These are phyloP conservation scores for Mohoua ochrocephala DNA, from an alignment of 2,113 vertebrate genomes.

Conservation along the genomic window DNA sequence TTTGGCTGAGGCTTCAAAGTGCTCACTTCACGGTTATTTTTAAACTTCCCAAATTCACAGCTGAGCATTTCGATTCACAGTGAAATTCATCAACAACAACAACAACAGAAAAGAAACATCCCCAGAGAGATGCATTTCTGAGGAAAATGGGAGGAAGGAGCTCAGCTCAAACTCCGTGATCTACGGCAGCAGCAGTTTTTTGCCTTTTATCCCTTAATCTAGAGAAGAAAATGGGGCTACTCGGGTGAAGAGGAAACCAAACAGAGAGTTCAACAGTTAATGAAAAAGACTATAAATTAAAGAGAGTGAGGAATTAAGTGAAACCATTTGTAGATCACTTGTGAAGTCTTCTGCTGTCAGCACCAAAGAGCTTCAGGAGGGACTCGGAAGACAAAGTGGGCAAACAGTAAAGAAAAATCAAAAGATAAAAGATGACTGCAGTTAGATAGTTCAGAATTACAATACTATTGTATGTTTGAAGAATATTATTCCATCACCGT, in stretches of 20 bases:
- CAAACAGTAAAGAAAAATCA: not conserved
- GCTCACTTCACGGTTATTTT: not conserved
- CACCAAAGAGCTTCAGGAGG: not conserved
- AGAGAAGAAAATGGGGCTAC: not conserved
- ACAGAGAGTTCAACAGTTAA: not conserved
- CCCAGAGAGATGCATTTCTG: not conserved
- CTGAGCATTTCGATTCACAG: not conserved
- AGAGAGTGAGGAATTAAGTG: not conserved
- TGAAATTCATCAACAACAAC: not conserved
- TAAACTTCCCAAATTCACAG: constrained; percentile 7
- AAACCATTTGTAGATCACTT: not conserved
- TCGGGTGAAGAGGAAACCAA: not conserved
- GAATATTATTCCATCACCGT: not conserved
- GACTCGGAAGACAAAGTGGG: not conserved
- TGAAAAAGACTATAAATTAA: not conserved
- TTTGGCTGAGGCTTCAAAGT: constrained; percentile 25
- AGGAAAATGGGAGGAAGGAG: not conserved
- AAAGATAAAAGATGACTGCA: not conserved
- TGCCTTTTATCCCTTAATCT: not conserved
- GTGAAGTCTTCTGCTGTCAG: not conserved
- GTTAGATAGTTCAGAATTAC: not conserved
- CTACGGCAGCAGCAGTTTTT: not conserved
- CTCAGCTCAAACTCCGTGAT: not conserved
- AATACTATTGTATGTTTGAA: not conserved
- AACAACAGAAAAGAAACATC: not conserved